A percentile compares a stretch with the other conserved stretches of the same genome.
phyloP scores from a whole-genome alignment of 2,888 invertebrate species.

The Atethmia centrago region DNA sequence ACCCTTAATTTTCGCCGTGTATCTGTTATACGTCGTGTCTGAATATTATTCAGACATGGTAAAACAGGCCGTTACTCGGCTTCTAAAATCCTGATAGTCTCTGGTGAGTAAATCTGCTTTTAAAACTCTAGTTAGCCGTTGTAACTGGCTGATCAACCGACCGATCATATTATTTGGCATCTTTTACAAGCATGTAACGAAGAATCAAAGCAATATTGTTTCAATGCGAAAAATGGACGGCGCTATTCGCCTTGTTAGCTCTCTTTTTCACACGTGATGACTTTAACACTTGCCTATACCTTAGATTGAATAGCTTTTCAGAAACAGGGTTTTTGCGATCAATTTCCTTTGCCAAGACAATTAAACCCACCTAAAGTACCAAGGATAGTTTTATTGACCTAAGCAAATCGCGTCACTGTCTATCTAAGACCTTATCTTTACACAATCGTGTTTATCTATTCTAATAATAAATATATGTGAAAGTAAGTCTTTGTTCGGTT shows the following conservation, averaged over 20 bases:
- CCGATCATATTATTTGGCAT: background rate
- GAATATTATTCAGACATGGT: background rate
- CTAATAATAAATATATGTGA: background rate
- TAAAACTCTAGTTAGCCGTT: background rate
- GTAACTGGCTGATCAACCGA: background rate
- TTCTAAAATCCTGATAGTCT: background rate
- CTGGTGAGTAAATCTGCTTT: background rate
- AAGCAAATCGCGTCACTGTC: background rate
- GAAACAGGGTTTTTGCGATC: background rate
- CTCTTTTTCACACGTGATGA: background rate
- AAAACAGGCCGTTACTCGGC: background rate
- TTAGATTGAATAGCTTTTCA: background rate
- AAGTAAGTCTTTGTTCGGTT: background rate
- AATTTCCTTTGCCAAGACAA: background rate
- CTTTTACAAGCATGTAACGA: background rate
- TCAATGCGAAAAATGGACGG: background rate
- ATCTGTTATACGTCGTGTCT: too few species aligned
- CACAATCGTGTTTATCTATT: conserved; percentile 10
- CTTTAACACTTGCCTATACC: background rate
- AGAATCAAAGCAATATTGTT: background rate
- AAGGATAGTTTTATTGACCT: background rate
- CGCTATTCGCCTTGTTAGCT: background rate
- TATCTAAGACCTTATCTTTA: conserved; percentile 11
- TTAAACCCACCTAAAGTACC: background rate
- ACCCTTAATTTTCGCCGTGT: too few species aligned